Conservation (phyloP, 2,113 vertebrate genomes). For the Pelusios castaneus region DNA sequence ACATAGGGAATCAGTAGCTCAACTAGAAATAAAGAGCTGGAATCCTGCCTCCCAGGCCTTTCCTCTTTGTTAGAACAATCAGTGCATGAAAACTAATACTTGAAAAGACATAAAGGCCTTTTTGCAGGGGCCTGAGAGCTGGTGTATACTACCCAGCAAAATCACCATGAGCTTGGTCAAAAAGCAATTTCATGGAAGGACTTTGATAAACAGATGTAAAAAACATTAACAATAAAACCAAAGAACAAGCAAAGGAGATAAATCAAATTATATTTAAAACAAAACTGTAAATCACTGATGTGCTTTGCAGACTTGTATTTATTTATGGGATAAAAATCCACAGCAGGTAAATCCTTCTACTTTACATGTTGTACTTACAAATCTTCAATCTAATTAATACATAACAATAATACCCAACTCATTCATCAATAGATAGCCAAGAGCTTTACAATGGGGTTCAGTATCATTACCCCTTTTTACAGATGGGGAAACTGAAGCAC, state of each 20-base stretch:
- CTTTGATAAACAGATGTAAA: not conserved
- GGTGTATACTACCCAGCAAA: not conserved
- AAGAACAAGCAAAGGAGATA: not conserved
- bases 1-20: not conserved
- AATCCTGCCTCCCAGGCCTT: not conserved
- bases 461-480: not conserved
- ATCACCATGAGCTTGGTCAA: not conserved
- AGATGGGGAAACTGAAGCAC: not conserved
- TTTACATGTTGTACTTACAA: not conserved
- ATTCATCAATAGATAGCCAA: not conserved
- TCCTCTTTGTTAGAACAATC: not conserved
- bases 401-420: not conserved
- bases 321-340: not conserved
- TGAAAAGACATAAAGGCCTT: not conserved
- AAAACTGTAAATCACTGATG: not conserved
- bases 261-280: constrained; percentile 10
- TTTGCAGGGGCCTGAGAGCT: not conserved
- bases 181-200: not conserved
- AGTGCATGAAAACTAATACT: not conserved
- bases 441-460: not conserved
- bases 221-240: not conserved
- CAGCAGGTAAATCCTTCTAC: not conserved
- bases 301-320: not conserved
- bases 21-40: not conserved
- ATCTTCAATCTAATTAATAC: not conserved